Percentiles rank a stretch among this genome's conserved stretches.
These are phyloP conservation scores for Amphiura filiformis DNA, from an alignment of 35 echinoderm and acorn worm species.

Conservation along the genomic window DNA sequence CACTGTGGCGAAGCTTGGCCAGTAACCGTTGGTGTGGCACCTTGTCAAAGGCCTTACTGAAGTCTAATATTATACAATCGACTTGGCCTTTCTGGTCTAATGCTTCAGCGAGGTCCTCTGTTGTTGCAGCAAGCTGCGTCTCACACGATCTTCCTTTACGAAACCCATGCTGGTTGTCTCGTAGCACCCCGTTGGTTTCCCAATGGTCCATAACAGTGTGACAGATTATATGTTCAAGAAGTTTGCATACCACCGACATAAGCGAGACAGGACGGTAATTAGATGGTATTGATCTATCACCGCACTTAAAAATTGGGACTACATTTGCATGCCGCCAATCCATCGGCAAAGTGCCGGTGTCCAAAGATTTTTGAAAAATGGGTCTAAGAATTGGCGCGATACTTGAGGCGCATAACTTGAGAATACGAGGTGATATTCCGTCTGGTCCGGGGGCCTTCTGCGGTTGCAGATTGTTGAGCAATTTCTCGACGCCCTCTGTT, in stretches of 20 bases:
- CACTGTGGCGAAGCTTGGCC: not conserved
- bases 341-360: not conserved
- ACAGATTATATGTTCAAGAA: slow-evolving; percentile 40
- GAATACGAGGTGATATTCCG: slow-evolving; percentile 7
- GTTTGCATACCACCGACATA: slow-evolving; percentile 42
- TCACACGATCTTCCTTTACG: slow-evolving; percentile 37
- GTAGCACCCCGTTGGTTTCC: slow-evolving; percentile 11
- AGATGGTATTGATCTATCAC: slow-evolving; percentile 1
- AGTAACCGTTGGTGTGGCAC: slow-evolving; percentile 11
- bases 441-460: slow-evolving; percentile 40
- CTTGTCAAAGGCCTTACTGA: slow-evolving; percentile 28
- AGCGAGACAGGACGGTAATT: slow-evolving; percentile 51
- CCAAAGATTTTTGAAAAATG: slow-evolving; percentile 10
- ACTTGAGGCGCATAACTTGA: slow-evolving; percentile 16
- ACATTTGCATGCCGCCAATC: slow-evolving; percentile 27
- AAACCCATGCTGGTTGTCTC: slow-evolving; percentile 30
- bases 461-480: slow-evolving; percentile 21
- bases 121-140: slow-evolving; percentile 18
- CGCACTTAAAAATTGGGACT: slow-evolving; percentile 36
- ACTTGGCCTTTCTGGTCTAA: not conserved
- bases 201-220: slow-evolving; percentile 26
- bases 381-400: slow-evolving; percentile 37
- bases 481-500: slow-evolving; percentile 18
- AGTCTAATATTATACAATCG: slow-evolving; percentile 20
- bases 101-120: slow-evolving; percentile 13